Evolutionary conservation across 2,113 vertebrate genomes (phyloP).

Genomic region (Donacobius atricapilla): DNA sequence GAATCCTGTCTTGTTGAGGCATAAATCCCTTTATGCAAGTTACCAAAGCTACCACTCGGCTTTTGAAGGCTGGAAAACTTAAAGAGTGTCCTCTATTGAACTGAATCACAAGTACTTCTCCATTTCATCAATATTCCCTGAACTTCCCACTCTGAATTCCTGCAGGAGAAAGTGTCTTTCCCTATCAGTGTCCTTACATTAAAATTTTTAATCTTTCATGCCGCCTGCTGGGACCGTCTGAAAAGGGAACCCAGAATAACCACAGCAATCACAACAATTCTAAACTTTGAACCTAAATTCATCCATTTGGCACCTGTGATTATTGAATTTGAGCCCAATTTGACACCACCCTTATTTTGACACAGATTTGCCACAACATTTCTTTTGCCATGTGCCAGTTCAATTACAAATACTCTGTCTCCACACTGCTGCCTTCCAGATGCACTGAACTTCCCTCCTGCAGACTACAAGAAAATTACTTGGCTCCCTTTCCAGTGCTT

Average conservation of each 20-base stretch:
- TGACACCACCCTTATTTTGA: slow-evolving; percentile 12
- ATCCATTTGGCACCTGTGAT: slow-evolving; percentile 15
- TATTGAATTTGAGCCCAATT: neutral
- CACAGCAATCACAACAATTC: neutral
- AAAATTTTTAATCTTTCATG: neutral
- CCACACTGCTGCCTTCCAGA: slow-evolving; percentile 35
- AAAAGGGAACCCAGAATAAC: neutral
- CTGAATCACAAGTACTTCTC: neutral
- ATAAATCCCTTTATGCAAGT: neutral
- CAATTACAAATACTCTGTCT: neutral
- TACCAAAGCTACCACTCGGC: neutral
- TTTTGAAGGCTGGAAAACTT: neutral
- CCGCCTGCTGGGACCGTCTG: neutral
- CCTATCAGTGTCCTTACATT: neutral
- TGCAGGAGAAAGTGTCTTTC: neutral
- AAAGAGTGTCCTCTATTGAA: neutral
- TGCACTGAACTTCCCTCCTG: slow-evolving; percentile 11
- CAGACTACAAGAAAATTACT: neutral
- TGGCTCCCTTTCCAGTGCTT: neutral
- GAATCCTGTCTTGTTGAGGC: neutral
- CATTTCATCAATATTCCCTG: neutral
- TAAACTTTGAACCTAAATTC: slow-evolving; percentile 7
- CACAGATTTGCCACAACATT: slow-evolving; percentile 10
- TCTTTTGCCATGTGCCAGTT: slow-evolving; percentile 18
- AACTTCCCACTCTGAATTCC: neutral